Base-by-base conservation (phyloP, 2,113 vertebrate genomes). In the Oriolus oriolus region DNA sequence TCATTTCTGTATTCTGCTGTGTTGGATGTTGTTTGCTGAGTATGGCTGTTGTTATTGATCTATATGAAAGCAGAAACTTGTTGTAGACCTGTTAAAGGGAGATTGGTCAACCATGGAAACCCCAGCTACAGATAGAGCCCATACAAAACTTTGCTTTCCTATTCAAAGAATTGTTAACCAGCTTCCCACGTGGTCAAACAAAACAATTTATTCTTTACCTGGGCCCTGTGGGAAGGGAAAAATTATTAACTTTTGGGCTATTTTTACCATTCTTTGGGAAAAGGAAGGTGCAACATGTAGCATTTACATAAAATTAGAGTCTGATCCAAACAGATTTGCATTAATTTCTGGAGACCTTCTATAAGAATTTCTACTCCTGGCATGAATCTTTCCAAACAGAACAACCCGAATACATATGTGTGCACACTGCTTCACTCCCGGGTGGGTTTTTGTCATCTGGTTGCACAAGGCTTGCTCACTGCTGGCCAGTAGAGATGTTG, bases 71-170 rank as follows among this genome's bases (percentile, higher is more conserved):
- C 24, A 96, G 57, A 87, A 92, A 69, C 56, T 94, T 42, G 27
- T 33, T 94, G 56, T 73, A 57, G 68, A 53, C 52, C 54, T 95
- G 63, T 92, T 89, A 61, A 96, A 94, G 47, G 66, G 42, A 89
- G 92, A 94, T 84, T 91, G 59, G 65, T 94, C 89, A 93, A 87
- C 89, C 66, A 44, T n/a, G 24, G 86, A 93, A 94, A 82, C n/a
- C 50, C 61, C 50, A 83, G 78, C 35, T 87, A 84, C 28, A 52
- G 23, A 37, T 21, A 52, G 12, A 85, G 21, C 13, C 33, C 23
- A 66, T 16, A 35, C 16, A 79, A 91, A 50, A 49, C 10, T 89
- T 65, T 70, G 17, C 33, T 76, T 91, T 91, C 37, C 21, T 65
- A 4, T 31, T 49, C 50, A 54, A 85, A 80, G 11, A 56, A 23